Evolutionary conservation across 2,113 vertebrate species (phyloP).

Genomic region (Oreochromis spilurus): DNA sequence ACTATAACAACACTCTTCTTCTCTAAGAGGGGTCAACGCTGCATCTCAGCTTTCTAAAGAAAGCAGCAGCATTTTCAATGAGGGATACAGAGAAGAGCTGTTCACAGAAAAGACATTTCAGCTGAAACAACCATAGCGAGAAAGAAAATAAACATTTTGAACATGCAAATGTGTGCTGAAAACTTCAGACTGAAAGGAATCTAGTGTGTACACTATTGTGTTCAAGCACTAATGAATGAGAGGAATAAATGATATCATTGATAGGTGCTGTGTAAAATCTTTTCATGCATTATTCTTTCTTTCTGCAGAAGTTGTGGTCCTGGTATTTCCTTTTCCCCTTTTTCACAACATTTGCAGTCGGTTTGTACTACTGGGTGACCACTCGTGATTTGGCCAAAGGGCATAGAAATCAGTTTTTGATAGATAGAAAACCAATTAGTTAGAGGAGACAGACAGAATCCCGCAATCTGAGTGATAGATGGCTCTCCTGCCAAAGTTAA

Average conservation of each 20-base stretch:
- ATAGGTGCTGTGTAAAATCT: not conserved
- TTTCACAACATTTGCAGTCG: not conserved
- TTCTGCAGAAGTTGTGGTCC: not conserved
- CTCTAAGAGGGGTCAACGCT: constrained; percentile 54
- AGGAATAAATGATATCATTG: not conserved
- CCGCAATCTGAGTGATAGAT: constrained; percentile 13
- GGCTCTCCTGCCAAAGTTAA: not conserved
- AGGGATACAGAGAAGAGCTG: constrained; percentile 47
- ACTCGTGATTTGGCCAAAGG: constrained; percentile 12
- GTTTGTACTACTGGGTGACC: not conserved
- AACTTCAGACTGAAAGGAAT: not conserved
- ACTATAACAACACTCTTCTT: constrained; percentile 52
- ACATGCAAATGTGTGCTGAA: not conserved
- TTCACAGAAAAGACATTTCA: constrained; percentile 42
- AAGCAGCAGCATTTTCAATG: constrained; percentile 50
- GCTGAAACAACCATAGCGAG: constrained; percentile 13
- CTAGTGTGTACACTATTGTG: not conserved
- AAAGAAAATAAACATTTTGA: constrained; percentile 39
- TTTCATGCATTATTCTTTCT: not conserved
- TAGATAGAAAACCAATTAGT: constrained; percentile 47
- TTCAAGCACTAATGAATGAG: not conserved
- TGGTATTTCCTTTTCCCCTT: not conserved
- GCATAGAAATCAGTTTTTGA: not conserved
- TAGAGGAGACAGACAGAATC: not conserved
- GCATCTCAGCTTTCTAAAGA: constrained; percentile 50